Percentiles rank a stretch among this genome's conserved stretches.
Evolutionary conservation across 2,888 invertebrate species (phyloP).

Genomic region (Heliconius cydno): DNA sequence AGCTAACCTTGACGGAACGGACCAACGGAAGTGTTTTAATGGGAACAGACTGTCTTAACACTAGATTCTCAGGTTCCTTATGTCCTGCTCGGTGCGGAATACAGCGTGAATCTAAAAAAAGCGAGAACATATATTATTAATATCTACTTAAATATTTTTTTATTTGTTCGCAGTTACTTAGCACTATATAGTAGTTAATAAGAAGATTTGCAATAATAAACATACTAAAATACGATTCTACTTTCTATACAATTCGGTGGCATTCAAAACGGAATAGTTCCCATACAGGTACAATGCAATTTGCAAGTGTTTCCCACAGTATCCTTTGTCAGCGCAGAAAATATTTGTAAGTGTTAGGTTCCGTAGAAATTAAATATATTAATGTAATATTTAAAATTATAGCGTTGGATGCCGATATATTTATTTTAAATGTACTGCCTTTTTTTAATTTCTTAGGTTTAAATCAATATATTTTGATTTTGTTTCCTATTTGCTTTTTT

Average conservation of each 20-base stretch:
- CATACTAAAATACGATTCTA: slow-evolving; percentile 11
- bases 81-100: background rate
- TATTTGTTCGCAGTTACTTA: slow-evolving; percentile 18
- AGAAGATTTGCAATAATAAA: slow-evolving; percentile 20
- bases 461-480: no score
- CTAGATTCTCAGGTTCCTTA: no score
- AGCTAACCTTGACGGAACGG: no score
- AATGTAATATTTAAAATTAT: no score
- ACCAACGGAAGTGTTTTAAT: no score
- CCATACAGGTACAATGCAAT: slow-evolving; percentile 31
- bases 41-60: no score
- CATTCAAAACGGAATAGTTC: slow-evolving; percentile 26
- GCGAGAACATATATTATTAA: background rate
- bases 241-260: background rate
- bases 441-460: no score
- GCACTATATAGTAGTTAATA: slow-evolving; percentile 48
- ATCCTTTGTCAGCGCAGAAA: slow-evolving; percentile 8
- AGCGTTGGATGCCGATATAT: no score
- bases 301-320: slow-evolving; percentile 47
- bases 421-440: no score
- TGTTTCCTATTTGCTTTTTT: no score
- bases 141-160: background rate
- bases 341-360: background rate
- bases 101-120: background rate
- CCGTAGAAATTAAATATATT: background rate